These are phyloP conservation scores for Mycetomoellerius zeteki DNA, from an alignment of 1,140 invertebrate genomes.

Conservation along the genomic window DNA sequence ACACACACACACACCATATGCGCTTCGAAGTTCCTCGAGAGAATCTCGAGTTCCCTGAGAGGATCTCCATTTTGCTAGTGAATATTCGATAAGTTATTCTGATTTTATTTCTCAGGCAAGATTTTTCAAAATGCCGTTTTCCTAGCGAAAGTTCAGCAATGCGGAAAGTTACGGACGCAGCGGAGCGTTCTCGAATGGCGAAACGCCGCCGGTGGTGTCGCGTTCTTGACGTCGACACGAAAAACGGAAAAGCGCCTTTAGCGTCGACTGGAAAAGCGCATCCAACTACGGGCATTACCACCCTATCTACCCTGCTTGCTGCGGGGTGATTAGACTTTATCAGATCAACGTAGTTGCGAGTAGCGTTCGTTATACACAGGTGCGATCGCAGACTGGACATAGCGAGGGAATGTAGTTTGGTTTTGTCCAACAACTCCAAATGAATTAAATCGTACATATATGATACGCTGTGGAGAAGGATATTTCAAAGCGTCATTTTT, in stretches of 20 bases:
- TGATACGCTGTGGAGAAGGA: not conserved
- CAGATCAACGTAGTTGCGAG: slow-evolving; percentile 75
- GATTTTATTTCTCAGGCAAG: not conserved
- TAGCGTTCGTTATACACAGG: slow-evolving; percentile 78
- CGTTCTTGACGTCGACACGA: slow-evolving; percentile 75
- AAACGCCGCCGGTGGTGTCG: slow-evolving; percentile 52
- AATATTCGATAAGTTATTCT: not conserved
- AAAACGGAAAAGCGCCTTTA: slow-evolving; percentile 84
- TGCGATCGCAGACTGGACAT: slow-evolving; percentile 68
- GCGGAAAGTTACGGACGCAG: slow-evolving; percentile 28
- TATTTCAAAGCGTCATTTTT: not conserved
- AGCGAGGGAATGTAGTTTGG: not conserved
- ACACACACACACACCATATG: not conserved
- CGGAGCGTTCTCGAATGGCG: not conserved
- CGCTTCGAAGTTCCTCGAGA: not conserved
- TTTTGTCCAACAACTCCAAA: not conserved
- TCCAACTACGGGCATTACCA: slow-evolving; percentile 80
- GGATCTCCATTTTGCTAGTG: not conserved
- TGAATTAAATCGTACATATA: slow-evolving; percentile 1
- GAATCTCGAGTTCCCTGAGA: not conserved
- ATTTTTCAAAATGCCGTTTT: slow-evolving; percentile 5
- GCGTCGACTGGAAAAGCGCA: slow-evolving; percentile 80
- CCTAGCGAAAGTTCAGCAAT: not conserved
- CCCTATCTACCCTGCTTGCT: slow-evolving; percentile 73
- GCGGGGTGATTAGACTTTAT: slow-evolving; percentile 81